Conservation (phyloP, 2,113 vertebrate species). For the Chloroceryle aenea region DNA sequence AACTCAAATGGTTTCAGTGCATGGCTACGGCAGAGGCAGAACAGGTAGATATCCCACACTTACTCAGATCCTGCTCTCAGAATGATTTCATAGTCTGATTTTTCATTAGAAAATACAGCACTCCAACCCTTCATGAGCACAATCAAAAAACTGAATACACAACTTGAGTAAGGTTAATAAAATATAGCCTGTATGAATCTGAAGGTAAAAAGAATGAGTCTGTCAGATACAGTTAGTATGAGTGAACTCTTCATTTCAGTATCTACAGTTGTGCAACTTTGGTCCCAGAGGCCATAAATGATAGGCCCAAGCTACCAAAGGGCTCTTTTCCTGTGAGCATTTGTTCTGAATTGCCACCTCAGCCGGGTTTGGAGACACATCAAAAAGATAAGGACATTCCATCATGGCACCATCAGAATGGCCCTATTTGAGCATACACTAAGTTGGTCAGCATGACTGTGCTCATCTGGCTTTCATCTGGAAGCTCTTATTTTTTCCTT, state of each 20-base stretch:
- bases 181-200: not conserved
- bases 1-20: not conserved
- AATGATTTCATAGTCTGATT: not conserved
- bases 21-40: not conserved
- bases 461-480: not conserved
- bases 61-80: not conserved
- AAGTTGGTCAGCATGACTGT: not conserved
- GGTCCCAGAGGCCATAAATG: not conserved
- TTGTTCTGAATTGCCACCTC: not conserved
- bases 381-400: not conserved
- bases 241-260: not conserved
- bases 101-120: not conserved
- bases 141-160: not conserved
- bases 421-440: not conserved
- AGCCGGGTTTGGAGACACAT: not conserved
- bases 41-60: not conserved
- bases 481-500: not conserved
- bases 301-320: not conserved
- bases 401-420: not conserved
- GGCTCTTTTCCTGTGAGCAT: not conserved
- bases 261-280: not conserved
- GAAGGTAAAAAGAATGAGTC: not conserved
- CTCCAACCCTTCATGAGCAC: not conserved
- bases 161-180: not conserved
- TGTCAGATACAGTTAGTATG: not conserved